Evolutionary conservation across 2,113 vertebrate genomes (phyloP), one percentile per base, ranked within the genome.

Genomic region (Psephotus haematonotus): DNA sequence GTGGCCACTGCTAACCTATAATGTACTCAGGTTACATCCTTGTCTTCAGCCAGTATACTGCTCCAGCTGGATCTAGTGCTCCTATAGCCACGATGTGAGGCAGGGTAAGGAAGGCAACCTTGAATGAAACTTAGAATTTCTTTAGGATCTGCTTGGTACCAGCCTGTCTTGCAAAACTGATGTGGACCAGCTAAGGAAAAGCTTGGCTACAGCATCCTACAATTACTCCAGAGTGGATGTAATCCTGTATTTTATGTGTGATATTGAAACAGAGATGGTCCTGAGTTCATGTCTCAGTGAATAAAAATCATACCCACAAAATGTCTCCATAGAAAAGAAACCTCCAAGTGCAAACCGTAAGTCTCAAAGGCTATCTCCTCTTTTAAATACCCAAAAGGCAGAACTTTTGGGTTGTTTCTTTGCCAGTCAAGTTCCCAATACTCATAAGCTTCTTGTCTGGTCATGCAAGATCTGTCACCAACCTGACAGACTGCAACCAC

Each of bases 161-260:
- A 67, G 47, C 3, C 35, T 20, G 17, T 71, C 24, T 76, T 76
- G 52, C 29, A 72, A 77, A 82, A 63, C 12, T 2, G 6, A 31
- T 0, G 0, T 20, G 25, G 23, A 19, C 9, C 39, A 13, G 23
- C 28, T 62, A 39, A n/a, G 37, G 20, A 63, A 79, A 76, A 63
- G 16, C 22, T 69, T 55, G n/a, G 43, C 27, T 62, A 37, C 27
- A 82, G 50, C 76, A 84, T 55, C 55, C 46, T 53, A 33, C 35
- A 49, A 14, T 62, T 90, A 50, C 20, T 64, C 29, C 49, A 72
- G 17, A 76, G 0, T 28, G 27, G 18, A 76, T 5, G 11, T 25
- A 76, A 89, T 33, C 39, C 50, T 28, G 17, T 33, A 47, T 47
- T 88, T 90, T 37, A 33, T 6, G 10, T 13, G 17, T 24, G 11